Percentiles rank a stretch among this genome's conserved stretches.
phyloP scores from a whole-genome alignment of 2,888 invertebrate genomes.

The Malachius bipustulatus region DNA sequence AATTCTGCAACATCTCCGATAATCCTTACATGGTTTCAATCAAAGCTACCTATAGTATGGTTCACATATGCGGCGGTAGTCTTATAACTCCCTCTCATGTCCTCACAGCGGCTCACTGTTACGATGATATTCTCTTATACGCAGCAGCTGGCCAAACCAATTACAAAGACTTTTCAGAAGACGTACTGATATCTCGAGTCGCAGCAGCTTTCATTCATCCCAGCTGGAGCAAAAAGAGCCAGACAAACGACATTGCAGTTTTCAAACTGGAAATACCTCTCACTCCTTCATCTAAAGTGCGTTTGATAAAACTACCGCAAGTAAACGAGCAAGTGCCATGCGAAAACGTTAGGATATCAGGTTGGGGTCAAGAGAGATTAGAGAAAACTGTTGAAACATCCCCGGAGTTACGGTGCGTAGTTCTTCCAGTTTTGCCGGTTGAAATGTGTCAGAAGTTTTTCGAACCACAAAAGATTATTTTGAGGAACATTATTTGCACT shows the following conservation, averaged over 20 bases:
- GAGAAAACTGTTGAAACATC: no score
- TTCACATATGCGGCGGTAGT: neutral
- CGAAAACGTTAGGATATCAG: neutral
- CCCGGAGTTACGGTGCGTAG: neutral
- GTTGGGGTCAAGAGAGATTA: neutral
- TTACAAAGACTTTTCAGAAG: neutral
- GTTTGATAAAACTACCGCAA: neutral
- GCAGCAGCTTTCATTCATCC: neutral
- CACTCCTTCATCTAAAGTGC: neutral
- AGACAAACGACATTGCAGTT: neutral
- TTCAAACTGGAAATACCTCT: neutral
- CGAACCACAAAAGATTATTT: neutral
- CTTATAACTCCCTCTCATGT: neutral
- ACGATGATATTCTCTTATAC: neutral
- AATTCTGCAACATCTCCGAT: neutral
- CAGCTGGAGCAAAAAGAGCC: neutral
- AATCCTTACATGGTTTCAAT: neutral
- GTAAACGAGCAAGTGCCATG: neutral
- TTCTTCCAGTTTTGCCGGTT: neutral
- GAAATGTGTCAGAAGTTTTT: neutral
- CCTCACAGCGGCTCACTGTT: conserved; percentile 2
- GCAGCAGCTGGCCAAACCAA: neutral
- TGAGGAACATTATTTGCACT: neutral
- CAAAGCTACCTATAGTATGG: neutral
- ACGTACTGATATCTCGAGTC: neutral